Conservation (phyloP, 2,113 vertebrate species). For the Alces alces region DNA sequence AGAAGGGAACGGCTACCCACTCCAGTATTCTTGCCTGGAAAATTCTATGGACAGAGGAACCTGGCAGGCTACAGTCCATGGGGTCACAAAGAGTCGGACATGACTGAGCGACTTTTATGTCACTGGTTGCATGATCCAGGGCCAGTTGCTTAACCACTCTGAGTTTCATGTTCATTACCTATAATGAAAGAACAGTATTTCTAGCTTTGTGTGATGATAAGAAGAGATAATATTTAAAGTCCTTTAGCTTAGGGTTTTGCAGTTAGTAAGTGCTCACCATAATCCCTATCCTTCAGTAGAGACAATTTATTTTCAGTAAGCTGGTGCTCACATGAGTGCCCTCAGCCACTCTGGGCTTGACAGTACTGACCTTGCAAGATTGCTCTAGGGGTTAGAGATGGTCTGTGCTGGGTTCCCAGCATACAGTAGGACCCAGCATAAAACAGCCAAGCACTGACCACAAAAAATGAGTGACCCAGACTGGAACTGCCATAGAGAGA, state of each 20-base stretch:
- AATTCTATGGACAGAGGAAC: neutral
- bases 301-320: neutral
- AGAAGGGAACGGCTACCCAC: neutral
- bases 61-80: neutral
- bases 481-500: neutral
- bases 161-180: neutral
- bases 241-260: neutral
- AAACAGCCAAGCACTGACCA: neutral
- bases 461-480: neutral
- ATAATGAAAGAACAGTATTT: neutral
- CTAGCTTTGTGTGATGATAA: neutral
- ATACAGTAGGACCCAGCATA: neutral
- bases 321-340: neutral
- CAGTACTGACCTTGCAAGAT: neutral
- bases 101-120: neutral
- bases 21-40: neutral
- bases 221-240: neutral
- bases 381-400: neutral
- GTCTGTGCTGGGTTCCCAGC: neutral
- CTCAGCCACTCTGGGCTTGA: neutral
- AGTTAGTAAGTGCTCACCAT: neutral
- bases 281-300: neutral
- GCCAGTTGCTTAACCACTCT: neutral
- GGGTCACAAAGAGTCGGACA: neutral
- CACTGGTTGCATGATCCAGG: neutral